Base-by-base conservation (phyloP, 2,797 vertebrate genomes). In the Mormyrops attenuatus region DNA sequence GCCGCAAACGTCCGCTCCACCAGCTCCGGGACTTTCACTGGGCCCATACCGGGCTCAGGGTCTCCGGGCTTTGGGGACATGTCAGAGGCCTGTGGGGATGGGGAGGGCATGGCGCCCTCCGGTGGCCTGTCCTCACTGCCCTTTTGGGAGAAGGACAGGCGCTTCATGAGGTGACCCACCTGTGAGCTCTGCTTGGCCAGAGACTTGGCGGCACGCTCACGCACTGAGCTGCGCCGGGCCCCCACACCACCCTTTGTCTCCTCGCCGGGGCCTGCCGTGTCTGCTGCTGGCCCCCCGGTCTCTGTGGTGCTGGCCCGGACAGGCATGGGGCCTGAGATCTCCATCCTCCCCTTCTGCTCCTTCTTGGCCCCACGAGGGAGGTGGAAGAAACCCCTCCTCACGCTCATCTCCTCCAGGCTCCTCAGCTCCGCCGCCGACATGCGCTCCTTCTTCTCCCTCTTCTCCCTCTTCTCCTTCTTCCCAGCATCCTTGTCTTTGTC, bases 251-350 rank as follows among this genome's bases (percentile, higher is more conserved):
- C 96, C 96, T 94, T 94, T 94, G 98, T 96, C 91, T 99, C 98
- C 0, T 99, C 98, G 0, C 96, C 98, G 91, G 98, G 98, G 95
- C 98, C 98, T 91, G 98, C 97, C 0, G 97, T 96, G 77, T 98
- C 98, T 80, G 98, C 95, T 94, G 88, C 99, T 97, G 91, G 17
- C 63, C 95, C 95, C 13, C 98, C 98, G 0, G 97, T 97, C 90
- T 99, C 98, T 0, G 99, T 97, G 93, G 99, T 97, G 93, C 99
- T 98, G 0, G 97, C 97, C 94, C 99, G 99, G 94, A 99, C 98
- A 88, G 98, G 98, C 89, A 99, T 99, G 82, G 98, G 98, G 94
- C 97, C 97, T 89, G 98, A 99, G 94, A 99, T 99, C 94, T 99
- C 98, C 91, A 98, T 92, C 90, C 97, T 98, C 41, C 93, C 95